phyloP scores from a whole-genome alignment of 2,888 invertebrate species.

The Zygothrica quintamaculata region DNA sequence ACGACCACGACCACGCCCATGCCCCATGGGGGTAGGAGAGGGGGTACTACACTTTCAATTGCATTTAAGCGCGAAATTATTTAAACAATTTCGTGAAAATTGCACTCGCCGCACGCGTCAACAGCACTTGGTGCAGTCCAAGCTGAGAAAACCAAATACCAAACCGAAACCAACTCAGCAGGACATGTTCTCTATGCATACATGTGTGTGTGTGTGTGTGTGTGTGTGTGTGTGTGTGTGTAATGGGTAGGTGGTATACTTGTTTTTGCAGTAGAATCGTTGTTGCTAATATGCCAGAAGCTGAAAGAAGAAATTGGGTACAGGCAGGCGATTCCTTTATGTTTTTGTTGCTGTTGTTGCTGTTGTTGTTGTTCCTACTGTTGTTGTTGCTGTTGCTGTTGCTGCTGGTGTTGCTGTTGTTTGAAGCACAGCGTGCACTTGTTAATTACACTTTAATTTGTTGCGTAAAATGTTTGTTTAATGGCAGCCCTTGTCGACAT shows the following conservation, averaged over 20 bases:
- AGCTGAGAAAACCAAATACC: conserved; percentile 55
- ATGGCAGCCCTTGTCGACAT: conserved; percentile 70
- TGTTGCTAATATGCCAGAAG: conserved; percentile 66
- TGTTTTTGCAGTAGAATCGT: conserved; percentile 37
- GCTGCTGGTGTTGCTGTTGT: conserved; percentile 16
- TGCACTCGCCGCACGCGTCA: conserved; percentile 79
- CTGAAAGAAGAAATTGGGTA: neutral
- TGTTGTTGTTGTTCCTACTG: conserved; percentile 9
- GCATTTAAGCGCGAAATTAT: conserved; percentile 79
- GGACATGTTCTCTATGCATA: conserved; percentile 37
- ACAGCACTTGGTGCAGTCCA: conserved; percentile 72
- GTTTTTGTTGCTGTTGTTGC: conserved; percentile 8
- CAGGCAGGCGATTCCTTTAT: neutral
- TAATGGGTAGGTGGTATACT: conserved; percentile 1
- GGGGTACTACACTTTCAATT: conserved; percentile 61
- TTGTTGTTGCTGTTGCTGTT: conserved; percentile 19
- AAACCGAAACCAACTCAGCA: conserved; percentile 50
- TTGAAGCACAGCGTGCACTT: conserved; percentile 71
- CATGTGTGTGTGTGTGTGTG: conserved; percentile 15
- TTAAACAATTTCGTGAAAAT: conserved; percentile 79
- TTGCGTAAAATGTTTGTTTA: conserved; percentile 82
- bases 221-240: conserved; percentile 20
- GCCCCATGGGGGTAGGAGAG: neutral
- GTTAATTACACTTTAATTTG: conserved; percentile 80
- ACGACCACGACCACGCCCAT: no score